Base-by-base conservation (phyloP, 2,888 invertebrate species). In the Drosophila dives region DNA sequence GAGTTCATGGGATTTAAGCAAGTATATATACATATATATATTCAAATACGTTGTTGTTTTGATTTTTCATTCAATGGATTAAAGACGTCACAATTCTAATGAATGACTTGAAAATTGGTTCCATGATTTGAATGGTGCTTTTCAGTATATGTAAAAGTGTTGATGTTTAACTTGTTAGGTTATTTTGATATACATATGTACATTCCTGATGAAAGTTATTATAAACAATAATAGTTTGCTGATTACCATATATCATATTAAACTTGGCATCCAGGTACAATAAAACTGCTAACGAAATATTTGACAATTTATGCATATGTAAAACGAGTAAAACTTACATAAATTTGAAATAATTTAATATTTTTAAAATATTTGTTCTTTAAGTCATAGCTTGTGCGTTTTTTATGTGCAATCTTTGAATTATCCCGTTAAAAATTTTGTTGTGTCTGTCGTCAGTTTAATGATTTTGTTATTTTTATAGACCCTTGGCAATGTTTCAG, bases 401-500 rank as follows among this genome's bases (percentile, higher is more conserved):
- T 34, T 55, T 40, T 40, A 40, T 45, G 38, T 29, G 15, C 15
- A 32, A 20, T 40, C 56, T 10, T 15, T 1, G 29, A 23, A 15
- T 32, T 40, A 40, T 15, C 65, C 40, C 50, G 17, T 45, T 50
- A 45, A 62, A 60, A 55, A 74, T 75, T 26, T 26, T 12, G 61
- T 15, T 12, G 49, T 50, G 45, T 33, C 49, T 59, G 61, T 10
- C 42, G 36, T 75, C 63, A 55, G 42, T 38, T 59, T n/a, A 20
- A 55, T 33, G 34, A n/a, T 32, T 32, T 23, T 56, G 45, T 48
- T 40, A 29, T 53, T 71, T 65, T 64, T 45, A 45, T 61, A 75
- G 71, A 71, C 70, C 65, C 63, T 80, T 80, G 81, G 80, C 80
- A 81, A 67, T 17, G 59, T 54, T 64, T 63, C 77, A 76, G 65